Conservation (phyloP, 2,113 vertebrate genomes). For the Elanus axillaris region DNA sequence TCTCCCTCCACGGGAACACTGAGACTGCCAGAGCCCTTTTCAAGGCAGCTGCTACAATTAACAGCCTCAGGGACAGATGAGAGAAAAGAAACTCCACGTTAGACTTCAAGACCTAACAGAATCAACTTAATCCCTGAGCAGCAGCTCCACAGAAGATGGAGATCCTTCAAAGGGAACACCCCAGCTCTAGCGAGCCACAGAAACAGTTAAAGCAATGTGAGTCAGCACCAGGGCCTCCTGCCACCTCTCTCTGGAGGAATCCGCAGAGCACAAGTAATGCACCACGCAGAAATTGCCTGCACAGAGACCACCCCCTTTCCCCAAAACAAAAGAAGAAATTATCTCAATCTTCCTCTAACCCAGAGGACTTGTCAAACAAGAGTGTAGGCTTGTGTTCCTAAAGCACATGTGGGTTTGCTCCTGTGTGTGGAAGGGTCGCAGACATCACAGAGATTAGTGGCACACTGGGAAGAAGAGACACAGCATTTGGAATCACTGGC, state of each 20-base stretch:
- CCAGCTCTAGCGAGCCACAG: neutral
- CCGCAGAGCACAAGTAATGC: neutral
- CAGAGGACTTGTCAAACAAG: neutral
- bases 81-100: neutral
- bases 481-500: neutral
- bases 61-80: neutral
- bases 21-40: neutral
- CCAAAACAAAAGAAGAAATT: neutral
- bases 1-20: neutral
- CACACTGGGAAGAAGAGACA: neutral
- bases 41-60: neutral
- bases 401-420: neutral
- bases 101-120: neutral
- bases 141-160: neutral
- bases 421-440: neutral
- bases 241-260: neutral
- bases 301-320: neutral
- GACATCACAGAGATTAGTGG: neutral
- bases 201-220: neutral
- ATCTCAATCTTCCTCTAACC: neutral
- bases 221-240: neutral
- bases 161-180: neutral
- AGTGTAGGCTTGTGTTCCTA: neutral
- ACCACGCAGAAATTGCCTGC: slow-evolving; percentile 14
- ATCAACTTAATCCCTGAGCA: neutral